phyloP scores from a whole-genome alignment of 2,113 vertebrate genomes.

The Hippocampus mohnikei region DNA sequence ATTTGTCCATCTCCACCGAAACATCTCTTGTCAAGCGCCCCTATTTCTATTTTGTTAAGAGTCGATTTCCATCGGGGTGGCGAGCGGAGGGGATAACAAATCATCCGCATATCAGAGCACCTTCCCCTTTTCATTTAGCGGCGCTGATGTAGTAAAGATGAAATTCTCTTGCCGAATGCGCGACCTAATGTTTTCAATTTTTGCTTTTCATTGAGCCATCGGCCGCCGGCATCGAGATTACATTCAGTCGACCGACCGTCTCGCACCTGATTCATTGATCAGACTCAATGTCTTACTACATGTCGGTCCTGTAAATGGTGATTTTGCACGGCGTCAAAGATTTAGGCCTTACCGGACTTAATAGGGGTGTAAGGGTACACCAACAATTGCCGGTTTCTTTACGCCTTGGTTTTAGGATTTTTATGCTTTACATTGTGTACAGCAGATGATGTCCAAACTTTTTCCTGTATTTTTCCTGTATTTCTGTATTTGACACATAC shows the following conservation, averaged over 20 bases:
- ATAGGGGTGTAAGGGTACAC: background rate
- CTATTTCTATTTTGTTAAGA: conserved; percentile 44
- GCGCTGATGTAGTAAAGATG: conserved; percentile 60
- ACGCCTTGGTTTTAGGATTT: background rate
- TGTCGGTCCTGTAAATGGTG: conserved; percentile 16
- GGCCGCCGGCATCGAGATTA: conserved; percentile 43
- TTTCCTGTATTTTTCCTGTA: too few species aligned
- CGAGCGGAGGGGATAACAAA: conserved; percentile 53
- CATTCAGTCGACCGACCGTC: conserved; percentile 36
- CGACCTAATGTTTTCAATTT: conserved; percentile 59
- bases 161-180: conserved; percentile 57
- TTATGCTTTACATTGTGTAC: background rate
- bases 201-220: conserved; percentile 52
- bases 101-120: conserved; percentile 45
- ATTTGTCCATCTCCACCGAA: conserved; percentile 18
- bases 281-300: conserved; percentile 26
- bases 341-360: background rate
- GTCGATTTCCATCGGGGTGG: conserved; percentile 49
- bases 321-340: conserved; percentile 9
- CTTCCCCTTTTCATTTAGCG: conserved; percentile 56
- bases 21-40: conserved; percentile 25
- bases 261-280: conserved; percentile 33
- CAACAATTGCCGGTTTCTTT: background rate
- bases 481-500: too few species aligned
- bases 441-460: background rate